phyloP scores from a whole-genome alignment of 2,888 invertebrate species.

The Synanthedon formicaeformis region DNA sequence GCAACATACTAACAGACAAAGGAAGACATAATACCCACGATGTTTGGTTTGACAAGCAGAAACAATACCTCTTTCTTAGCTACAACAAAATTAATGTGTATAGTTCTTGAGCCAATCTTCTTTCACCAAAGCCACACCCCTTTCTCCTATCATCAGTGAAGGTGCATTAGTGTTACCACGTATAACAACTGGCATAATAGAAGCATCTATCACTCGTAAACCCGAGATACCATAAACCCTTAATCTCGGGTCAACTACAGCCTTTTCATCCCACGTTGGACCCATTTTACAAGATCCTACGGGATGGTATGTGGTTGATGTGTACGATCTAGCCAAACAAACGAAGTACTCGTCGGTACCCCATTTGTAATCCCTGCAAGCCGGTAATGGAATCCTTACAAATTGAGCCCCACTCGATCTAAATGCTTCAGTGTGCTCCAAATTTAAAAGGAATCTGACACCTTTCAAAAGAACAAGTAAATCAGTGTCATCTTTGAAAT shows the following conservation, averaged over 20 bases:
- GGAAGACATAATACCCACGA: too few relatives aligned
- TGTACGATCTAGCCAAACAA: slow-evolving; percentile 73
- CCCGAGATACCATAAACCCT: slow-evolving; percentile 72
- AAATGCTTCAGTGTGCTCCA: slow-evolving; percentile 71
- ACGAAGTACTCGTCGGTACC: slow-evolving; percentile 74
- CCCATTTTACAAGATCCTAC: slow-evolving; percentile 63
- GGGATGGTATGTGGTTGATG: slow-evolving; percentile 52
- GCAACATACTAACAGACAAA: too few relatives aligned
- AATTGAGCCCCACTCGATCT: slow-evolving; percentile 65
- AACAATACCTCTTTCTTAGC: too few relatives aligned
- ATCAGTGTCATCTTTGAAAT: slow-evolving; percentile 72
- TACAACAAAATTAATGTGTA: neutral
- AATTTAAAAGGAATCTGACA: slow-evolving; percentile 64
- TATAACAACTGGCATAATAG: slow-evolving; percentile 82
- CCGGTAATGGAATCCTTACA: slow-evolving; percentile 61
- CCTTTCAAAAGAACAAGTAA: slow-evolving; percentile 70
- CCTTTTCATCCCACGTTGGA: slow-evolving; percentile 56
- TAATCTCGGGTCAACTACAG: slow-evolving; percentile 78
- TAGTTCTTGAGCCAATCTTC: slow-evolving; percentile 24
- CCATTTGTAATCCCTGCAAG: slow-evolving; percentile 70
- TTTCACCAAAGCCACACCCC: slow-evolving; percentile 29
- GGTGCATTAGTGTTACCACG: slow-evolving; percentile 87
- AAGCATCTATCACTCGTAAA: slow-evolving; percentile 80
- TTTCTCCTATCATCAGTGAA: slow-evolving; percentile 82
- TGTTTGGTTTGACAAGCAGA: too few relatives aligned